Evolutionary conservation across 2,888 invertebrate genomes (phyloP), one percentile per base, ranked within the genome.

Genomic region (Liodrosophila aerea): DNA sequence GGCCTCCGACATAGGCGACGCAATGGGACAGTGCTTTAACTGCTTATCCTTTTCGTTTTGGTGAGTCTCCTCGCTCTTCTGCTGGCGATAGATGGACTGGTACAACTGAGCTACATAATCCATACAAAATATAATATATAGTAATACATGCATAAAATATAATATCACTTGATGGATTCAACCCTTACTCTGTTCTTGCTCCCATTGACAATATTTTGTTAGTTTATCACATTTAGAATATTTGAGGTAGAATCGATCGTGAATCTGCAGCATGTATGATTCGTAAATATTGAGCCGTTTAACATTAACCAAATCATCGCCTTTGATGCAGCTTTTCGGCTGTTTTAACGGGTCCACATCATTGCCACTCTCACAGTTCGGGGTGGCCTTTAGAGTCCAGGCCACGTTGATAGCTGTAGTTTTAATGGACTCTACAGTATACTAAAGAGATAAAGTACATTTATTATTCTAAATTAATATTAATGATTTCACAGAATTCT

Each of bases 231-330:
- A 92, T 7, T 94, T 92, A 59, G 93, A 93, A 74, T 97, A 92
- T 56, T 94, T 94, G 87, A 98, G 94, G 89, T 95, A 95, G 89
- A 95, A 95, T 64, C 96, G 93, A 90, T 98, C 97, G 52, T 96
- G 96, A 39, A 98, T 94, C 91, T 98, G 97, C 73, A 97, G 92
- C 72, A 95, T 96, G 88, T 95, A 95, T 36, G 96, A 94, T 88
- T 96, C 95, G 84, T 96, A 96, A 54, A 96, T 94, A 87, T 96
- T 97, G 65, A 98, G 90, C 66, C 96, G 92, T 88, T 95, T 95
- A 46, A 98, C 91, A 81, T 95, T 94, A 87, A 94, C 94, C 16
- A 97, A 91, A 84, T 96, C 95, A 9, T 96, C 95, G 52, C 95
- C 95, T 86, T 92, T 90, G 1, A 95, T 91, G n/a, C 92, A 89